A percentile compares a stretch with the other conserved stretches of the same genome.
phyloP scores from a whole-genome alignment of 2,888 invertebrate genomes.

The Salticus scenicus region DNA sequence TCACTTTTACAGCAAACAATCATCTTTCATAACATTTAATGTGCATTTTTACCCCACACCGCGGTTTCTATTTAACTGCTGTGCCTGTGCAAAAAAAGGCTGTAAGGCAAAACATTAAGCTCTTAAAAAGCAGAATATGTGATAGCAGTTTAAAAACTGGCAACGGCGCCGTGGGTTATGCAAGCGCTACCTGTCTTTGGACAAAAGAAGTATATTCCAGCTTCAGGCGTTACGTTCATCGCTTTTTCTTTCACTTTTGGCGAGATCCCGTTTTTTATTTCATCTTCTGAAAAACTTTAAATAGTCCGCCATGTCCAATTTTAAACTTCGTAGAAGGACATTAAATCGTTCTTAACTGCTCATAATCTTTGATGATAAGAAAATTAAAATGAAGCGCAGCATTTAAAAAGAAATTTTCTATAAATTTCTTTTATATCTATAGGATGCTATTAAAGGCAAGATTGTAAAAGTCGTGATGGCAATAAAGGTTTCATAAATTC shows the following conservation, averaged over 20 bases:
- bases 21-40: conserved; percentile 66
- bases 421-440: conserved; percentile 17
- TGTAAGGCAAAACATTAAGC: conserved; percentile 61
- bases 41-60: conserved; percentile 41
- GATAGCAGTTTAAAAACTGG: conserved; percentile 64
- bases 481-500: conserved; percentile 1
- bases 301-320: conserved; percentile 64
- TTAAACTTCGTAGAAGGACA: conserved; percentile 62
- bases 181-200: conserved; percentile 49
- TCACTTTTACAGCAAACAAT: conserved; percentile 67
- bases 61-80: conserved; percentile 14
- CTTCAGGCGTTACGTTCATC: conserved; percentile 18
- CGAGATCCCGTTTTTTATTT: conserved; percentile 55
- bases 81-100: conserved; percentile 33
- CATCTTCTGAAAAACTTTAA: conserved; percentile 52
- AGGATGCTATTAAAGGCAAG: conserved; percentile 1
- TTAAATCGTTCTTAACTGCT: conserved; percentile 66
- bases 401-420: conserved; percentile 21
- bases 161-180: conserved; percentile 51
- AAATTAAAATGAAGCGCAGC: conserved; percentile 52
- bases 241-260: conserved; percentile 18
- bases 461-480: background rate
- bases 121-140: conserved; percentile 53
- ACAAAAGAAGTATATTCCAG: conserved; percentile 48
- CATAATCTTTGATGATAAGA: conserved; percentile 60